phyloP scores from a whole-genome alignment of 2,113 vertebrate species.

The Sylvietta virens region DNA sequence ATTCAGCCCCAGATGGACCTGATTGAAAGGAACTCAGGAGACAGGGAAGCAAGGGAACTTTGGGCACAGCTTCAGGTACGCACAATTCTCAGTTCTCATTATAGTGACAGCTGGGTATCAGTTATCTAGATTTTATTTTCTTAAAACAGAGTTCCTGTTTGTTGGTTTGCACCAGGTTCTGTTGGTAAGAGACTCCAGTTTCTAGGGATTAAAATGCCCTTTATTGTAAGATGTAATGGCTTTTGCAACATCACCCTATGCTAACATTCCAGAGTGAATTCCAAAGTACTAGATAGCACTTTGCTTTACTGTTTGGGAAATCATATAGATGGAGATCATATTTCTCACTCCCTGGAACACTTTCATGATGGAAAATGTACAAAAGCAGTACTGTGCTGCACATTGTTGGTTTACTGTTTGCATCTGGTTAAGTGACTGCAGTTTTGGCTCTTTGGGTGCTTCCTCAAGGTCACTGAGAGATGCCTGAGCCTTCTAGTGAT shows the following conservation, averaged over 20 bases:
- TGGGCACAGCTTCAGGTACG: conserved; percentile 89
- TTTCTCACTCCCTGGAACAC: background rate
- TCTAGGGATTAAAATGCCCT: background rate
- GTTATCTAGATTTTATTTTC: background rate
- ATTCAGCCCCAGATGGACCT: conserved; percentile 86
- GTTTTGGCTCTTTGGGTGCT: background rate
- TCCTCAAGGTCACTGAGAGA: background rate
- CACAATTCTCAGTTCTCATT: background rate
- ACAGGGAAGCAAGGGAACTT: conserved; percentile 85
- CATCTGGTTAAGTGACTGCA: background rate
- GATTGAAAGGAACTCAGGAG: conserved; percentile 82
- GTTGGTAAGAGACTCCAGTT: background rate
- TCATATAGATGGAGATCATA: background rate
- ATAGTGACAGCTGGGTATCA: background rate
- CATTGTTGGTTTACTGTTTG: background rate
- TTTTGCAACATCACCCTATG: background rate
- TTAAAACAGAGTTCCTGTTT: background rate
- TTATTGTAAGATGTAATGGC: background rate
- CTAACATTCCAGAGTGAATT: background rate
- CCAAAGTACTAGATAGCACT: background rate
- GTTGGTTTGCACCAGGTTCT: background rate
- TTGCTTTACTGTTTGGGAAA: background rate
- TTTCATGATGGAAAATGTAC: background rate
- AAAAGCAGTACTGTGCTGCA: background rate
- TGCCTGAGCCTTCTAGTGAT: background rate